A percentile compares a stretch with the other conserved stretches of the same genome.
These are phyloP conservation scores for Heteromurus nitidus DNA, from an alignment of 2,888 invertebrate genomes.

Conservation along the genomic window DNA sequence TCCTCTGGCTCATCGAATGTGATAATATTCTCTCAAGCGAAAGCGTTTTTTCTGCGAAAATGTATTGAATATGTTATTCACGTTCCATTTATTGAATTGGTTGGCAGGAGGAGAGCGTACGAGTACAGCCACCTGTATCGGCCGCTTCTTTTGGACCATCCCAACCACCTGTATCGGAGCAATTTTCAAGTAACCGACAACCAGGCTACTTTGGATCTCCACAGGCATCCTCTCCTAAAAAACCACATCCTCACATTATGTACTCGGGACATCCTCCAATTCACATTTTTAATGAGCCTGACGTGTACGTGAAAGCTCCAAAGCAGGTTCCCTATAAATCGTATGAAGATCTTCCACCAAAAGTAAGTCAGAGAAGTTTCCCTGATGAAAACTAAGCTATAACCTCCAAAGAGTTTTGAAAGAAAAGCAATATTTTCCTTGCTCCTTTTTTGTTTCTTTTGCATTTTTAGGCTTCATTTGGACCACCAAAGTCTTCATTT, in stretches of 20 bases:
- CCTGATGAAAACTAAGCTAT: too few relatives aligned
- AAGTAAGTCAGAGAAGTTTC: constrained; percentile 44
- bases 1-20: constrained; percentile 31
- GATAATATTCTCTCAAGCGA: neutral
- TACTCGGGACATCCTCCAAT: constrained; percentile 75
- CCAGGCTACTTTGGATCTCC: neutral
- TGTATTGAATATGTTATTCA: too few relatives aligned
- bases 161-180: constrained; percentile 14
- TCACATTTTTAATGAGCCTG: constrained; percentile 75
- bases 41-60: too few relatives aligned
- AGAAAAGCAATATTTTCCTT: constrained; percentile 15
- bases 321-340: constrained; percentile 45
- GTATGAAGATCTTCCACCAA: constrained; percentile 53
- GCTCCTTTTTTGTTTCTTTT: constrained; percentile 8
- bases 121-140: neutral
- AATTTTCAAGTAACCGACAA: constrained; percentile 26
- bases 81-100: neutral
- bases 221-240: constrained; percentile 26
- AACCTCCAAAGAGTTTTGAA: too few relatives aligned
- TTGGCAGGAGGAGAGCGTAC: neutral
- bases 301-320: constrained; percentile 68
- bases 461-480: constrained; percentile 60
- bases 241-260: constrained; percentile 46
- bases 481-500: constrained; percentile 69
- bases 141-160: neutral